Evolutionary conservation across 2,888 invertebrate genomes (phyloP).

Genomic region (Drosophila koepferae): DNA sequence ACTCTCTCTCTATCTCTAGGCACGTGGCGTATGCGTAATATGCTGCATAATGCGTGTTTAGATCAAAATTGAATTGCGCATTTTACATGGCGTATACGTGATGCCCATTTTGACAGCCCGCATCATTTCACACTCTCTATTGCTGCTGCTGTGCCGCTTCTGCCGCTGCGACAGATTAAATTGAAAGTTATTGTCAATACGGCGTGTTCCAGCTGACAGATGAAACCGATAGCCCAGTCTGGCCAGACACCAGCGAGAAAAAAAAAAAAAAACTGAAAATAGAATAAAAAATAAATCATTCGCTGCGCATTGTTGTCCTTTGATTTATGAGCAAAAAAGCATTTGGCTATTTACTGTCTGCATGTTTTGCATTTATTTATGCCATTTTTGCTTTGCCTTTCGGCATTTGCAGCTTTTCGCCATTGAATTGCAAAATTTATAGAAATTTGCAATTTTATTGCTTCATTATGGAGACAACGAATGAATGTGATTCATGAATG

Average conservation of each 20-base stretch:
- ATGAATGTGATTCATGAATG: constrained; percentile 11
- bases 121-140: neutral
- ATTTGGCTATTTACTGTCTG: constrained; percentile 48
- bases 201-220: constrained; percentile 36
- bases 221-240: constrained; percentile 21
- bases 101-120: constrained; percentile 50
- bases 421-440: constrained; percentile 36
- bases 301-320: constrained; percentile 13
- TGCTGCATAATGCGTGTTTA: constrained; percentile 79
- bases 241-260: neutral
- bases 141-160: neutral
- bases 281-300: constrained; percentile 47
- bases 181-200: constrained; percentile 54
- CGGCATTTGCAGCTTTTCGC: constrained; percentile 14
- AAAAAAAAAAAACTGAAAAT: neutral
- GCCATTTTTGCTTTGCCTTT: constrained; percentile 39
- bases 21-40: constrained; percentile 73
- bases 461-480: constrained; percentile 18
- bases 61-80: constrained; percentile 79
- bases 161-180: constrained; percentile 54
- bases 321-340: constrained; percentile 50
- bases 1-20: constrained; percentile 1
- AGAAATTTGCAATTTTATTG: constrained; percentile 37
- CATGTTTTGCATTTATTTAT: constrained; percentile 19
- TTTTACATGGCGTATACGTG: constrained; percentile 74